Evolutionary conservation across 2,888 invertebrate species (phyloP).

Genomic region (Anagyrus pseudococci): DNA sequence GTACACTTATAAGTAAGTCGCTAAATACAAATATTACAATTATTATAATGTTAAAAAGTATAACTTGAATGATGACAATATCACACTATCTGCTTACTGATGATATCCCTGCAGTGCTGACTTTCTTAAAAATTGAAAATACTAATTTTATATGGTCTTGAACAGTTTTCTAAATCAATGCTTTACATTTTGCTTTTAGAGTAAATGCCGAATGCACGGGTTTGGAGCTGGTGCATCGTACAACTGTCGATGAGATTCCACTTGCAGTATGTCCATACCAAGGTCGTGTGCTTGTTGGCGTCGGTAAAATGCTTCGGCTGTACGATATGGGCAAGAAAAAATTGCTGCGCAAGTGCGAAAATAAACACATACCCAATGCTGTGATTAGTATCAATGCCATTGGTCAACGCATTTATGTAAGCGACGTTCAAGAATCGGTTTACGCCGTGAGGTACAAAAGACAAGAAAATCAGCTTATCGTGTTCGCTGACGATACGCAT

Average conservation of each 20-base stretch:
- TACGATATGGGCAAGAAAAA: conserved; percentile 98
- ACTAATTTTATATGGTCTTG: conserved; percentile 12
- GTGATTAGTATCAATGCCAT: conserved; percentile 93
- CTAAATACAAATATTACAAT: conserved; percentile 6
- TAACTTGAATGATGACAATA: conserved; percentile 53
- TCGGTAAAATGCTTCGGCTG: conserved; percentile 88
- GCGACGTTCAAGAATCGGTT: conserved; percentile 96
- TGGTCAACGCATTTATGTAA: conserved; percentile 92
- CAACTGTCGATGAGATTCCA: conserved; percentile 90
- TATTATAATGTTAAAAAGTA: conserved; percentile 13
- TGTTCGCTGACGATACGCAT: conserved; percentile 98
- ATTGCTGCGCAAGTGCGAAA: conserved; percentile 96
- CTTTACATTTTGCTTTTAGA: conserved; percentile 50
- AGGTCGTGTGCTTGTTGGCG: conserved; percentile 89
- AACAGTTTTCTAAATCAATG: conserved; percentile 21
- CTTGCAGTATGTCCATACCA: conserved; percentile 89
- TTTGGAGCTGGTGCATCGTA: conserved; percentile 92
- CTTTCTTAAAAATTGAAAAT: conserved; percentile 27
- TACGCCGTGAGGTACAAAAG: conserved; percentile 95
- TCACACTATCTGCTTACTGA: conserved; percentile 53
- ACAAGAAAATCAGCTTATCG: conserved; percentile 95
- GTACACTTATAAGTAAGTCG: conserved; percentile 78
- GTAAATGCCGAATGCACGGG: conserved; percentile 79
- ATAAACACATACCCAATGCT: conserved; percentile 95
- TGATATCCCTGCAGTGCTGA: conserved; percentile 62